A percentile compares a stretch with the other conserved stretches of the same genome.
Evolutionary conservation across 2,888 invertebrate species (phyloP).

Genomic region (Euplagia quadripunctaria): DNA sequence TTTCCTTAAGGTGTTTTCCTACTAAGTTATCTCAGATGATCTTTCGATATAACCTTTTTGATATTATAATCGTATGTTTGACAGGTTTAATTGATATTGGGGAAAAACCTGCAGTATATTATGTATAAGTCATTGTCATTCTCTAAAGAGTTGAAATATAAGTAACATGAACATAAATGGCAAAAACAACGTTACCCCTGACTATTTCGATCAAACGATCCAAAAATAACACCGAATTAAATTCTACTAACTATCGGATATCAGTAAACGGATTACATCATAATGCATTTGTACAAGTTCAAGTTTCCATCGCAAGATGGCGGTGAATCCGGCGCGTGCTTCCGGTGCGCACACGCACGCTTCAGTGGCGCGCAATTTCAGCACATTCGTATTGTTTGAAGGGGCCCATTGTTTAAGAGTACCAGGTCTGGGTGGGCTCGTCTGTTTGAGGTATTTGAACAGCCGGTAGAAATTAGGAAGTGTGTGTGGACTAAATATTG

Average conservation of each 20-base stretch:
- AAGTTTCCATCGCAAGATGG: conserved; percentile 57
- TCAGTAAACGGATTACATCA: conserved; percentile 36
- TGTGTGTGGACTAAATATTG: conserved; percentile 14
- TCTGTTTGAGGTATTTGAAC: conserved; percentile 41
- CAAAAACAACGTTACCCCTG: neutral
- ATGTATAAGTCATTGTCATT: no score
- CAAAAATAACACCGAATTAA: neutral
- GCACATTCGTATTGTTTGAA: conserved; percentile 47
- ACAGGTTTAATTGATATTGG: no score
- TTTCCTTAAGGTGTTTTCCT: no score
- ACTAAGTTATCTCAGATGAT: no score
- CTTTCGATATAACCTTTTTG: no score
- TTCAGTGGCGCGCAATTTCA: conserved; percentile 53
- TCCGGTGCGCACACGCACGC: conserved; percentile 45
- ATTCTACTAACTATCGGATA: conserved; percentile 37
- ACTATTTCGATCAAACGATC: neutral
- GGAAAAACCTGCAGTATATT: no score
- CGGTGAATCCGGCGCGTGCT: conserved; percentile 38
- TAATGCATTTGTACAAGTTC: conserved; percentile 48
- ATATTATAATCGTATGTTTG: no score
- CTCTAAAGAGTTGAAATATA: neutral
- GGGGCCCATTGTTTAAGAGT: conserved; percentile 43
- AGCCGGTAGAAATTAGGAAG: conserved; percentile 22
- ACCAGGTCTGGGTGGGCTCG: conserved; percentile 42
- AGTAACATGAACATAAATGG: neutral